These are phyloP conservation scores for Callionymus lyra DNA, from an alignment of 2,113 vertebrate genomes.

Conservation along the genomic window DNA sequence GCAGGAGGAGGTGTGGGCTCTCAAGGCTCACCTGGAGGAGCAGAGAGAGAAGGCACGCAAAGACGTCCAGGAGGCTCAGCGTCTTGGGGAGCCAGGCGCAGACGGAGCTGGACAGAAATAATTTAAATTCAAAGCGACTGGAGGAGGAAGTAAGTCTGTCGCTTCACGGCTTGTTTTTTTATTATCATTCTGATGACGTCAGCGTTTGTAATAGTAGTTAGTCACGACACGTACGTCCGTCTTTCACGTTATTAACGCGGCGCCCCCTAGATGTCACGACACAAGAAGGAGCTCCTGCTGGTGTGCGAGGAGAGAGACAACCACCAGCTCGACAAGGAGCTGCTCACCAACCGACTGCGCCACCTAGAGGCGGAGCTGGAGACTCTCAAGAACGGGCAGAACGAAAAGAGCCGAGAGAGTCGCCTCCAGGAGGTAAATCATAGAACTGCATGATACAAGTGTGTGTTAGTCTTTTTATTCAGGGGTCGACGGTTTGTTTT, in stretches of 20 bases:
- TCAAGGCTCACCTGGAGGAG: slow-evolving; percentile 81
- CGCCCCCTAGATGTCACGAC: slow-evolving; percentile 64
- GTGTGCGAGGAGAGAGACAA: slow-evolving; percentile 75
- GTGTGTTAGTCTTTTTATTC: not conserved
- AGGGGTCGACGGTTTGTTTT: not conserved
- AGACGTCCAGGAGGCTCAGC: slow-evolving; percentile 79
- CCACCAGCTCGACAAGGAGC: slow-evolving; percentile 76
- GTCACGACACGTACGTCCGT: not conserved
- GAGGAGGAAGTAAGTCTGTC: slow-evolving; percentile 84
- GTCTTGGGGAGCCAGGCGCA: slow-evolving; percentile 74
- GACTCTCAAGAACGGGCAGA: slow-evolving; percentile 66
- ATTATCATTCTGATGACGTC: not conserved
- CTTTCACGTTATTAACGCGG: slow-evolving; percentile 9
- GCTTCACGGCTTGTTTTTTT: too few species aligned
- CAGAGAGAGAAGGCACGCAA: slow-evolving; percentile 77
- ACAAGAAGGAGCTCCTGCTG: slow-evolving; percentile 76
- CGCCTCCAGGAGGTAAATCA: slow-evolving; percentile 80
- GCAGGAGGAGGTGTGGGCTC: slow-evolving; percentile 56
- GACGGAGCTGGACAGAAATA: slow-evolving; percentile 72
- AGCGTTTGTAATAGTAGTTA: too few species aligned
- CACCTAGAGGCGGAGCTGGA: slow-evolving; percentile 79
- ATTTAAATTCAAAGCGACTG: slow-evolving; percentile 58
- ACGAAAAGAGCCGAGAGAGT: slow-evolving; percentile 74
- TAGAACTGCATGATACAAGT: not conserved
- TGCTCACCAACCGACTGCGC: slow-evolving; percentile 77